These are phyloP conservation scores for Phrynocephalus versicolor DNA, from an alignment of 2,113 vertebrate species.

Conservation along the genomic window DNA sequence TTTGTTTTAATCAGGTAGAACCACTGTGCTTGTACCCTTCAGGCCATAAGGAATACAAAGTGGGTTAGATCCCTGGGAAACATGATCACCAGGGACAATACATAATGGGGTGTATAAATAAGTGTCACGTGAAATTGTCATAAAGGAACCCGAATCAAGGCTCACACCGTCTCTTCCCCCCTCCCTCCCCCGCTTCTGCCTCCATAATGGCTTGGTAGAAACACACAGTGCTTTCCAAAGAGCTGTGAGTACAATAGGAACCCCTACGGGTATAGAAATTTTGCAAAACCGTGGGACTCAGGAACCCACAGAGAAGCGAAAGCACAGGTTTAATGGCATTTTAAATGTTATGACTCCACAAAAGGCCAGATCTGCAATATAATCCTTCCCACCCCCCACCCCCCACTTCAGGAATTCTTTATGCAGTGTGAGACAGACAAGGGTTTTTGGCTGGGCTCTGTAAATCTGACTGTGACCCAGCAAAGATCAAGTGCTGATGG, in stretches of 20 bases:
- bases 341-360: constrained; percentile 75
- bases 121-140: constrained; percentile 58
- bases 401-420: no score
- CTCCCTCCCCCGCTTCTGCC: constrained; percentile 40
- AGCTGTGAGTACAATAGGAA: constrained; percentile 64
- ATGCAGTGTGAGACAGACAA: background rate
- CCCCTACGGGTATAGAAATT: constrained; percentile 73
- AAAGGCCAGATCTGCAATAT: constrained; percentile 63
- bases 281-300: constrained; percentile 66
- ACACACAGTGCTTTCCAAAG: constrained; percentile 31
- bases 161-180: constrained; percentile 18
- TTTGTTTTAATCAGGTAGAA: constrained; percentile 10
- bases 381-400: no score
- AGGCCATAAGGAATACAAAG: constrained; percentile 46
- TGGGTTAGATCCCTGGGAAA: constrained; percentile 69
- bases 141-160: constrained; percentile 66
- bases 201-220: constrained; percentile 56
- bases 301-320: constrained; percentile 68
- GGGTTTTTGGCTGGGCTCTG: constrained; percentile 19
- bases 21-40: constrained; percentile 24
- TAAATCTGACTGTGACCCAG: constrained; percentile 15
- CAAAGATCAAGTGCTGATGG: background rate
- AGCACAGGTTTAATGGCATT: constrained; percentile 74
- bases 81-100: constrained; percentile 61
- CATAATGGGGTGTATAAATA: constrained; percentile 70